phyloP scores from a whole-genome alignment of 2,113 vertebrate species.

The Oncorhynchus gorbuscha region DNA sequence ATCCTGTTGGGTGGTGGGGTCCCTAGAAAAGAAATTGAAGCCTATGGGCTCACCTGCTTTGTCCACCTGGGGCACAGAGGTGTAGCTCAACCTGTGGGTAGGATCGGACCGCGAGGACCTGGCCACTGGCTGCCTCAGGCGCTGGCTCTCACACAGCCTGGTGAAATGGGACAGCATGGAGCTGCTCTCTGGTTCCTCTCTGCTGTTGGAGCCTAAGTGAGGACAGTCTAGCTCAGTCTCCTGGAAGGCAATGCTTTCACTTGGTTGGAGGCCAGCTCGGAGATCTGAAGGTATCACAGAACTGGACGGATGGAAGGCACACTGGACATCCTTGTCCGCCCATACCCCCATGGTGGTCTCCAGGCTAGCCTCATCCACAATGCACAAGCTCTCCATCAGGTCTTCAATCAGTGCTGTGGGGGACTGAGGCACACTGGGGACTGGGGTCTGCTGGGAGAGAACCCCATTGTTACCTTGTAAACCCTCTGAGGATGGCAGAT shows the following conservation, averaged over 20 bases:
- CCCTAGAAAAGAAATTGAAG: neutral
- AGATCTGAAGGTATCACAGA: neutral
- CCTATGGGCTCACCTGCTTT: neutral
- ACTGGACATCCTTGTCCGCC: neutral
- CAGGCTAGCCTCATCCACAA: constrained; percentile 38
- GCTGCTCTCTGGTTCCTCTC: neutral
- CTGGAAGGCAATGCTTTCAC: neutral
- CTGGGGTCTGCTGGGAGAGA: neutral
- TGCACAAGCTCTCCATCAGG: constrained; percentile 58
- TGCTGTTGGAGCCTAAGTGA: neutral
- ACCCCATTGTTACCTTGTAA: neutral
- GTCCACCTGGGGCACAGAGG: neutral
- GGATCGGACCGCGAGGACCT: neutral
- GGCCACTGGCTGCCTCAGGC: neutral
- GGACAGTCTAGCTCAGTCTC: neutral
- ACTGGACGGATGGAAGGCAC: neutral
- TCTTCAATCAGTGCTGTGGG: constrained; percentile 47
- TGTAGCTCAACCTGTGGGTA: neutral
- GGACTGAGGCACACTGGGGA: constrained; percentile 36
- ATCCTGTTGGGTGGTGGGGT: neutral
- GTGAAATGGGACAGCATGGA: neutral
- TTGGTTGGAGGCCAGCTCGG: neutral
- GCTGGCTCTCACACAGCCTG: neutral
- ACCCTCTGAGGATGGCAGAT: neutral
- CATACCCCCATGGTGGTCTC: neutral